Evolutionary conservation across 1,140 invertebrate genomes (phyloP), one percentile per base, ranked within the genome.

Genomic region (Calephelis virginiensis): DNA sequence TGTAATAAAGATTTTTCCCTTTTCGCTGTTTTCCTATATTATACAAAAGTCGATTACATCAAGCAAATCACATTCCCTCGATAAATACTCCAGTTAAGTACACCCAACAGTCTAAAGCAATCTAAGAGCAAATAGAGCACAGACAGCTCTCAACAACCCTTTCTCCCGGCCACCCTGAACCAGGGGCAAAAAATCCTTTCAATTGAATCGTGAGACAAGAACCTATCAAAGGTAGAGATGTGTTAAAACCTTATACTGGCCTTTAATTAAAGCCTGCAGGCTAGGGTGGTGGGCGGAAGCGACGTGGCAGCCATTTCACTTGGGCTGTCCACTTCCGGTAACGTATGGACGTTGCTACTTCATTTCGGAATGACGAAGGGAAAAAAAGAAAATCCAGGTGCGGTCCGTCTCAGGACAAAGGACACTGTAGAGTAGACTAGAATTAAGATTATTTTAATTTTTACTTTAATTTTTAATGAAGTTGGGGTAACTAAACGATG

Each of bases 221-320:
- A 82, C 81, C 83, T 81, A 82, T 82, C 82, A 85, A 85, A 86
- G 85, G 80, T 81, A 71, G 80, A 83, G 80, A 83, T 76, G 82
- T 82, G 83, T 81, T 88, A 83, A 85, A 85, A 82, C 83, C 86
- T 85, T 86, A 83, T 75, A 78, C 83, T 79, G 77, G 78, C 75
- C 82, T 89, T 86, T 89, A 89, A 89, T 89, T 89, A 89, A 86
- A 85, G 76, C 78, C 70, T 64, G 73, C 62, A 62, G 65, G 66
- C 71, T 66, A 63, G 66, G 64, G 47, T 61, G 69, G 66, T 60
- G 43, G 37, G 50, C 63, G 63, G 73, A 60, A 37, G 75, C 69
- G 53, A 70, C 71, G 73, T 60, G 74, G 76, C 77, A 72, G 77
- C 74, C 77, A 78, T 82, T 80, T 80, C 74, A 76, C 64, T 48